phyloP scores from a whole-genome alignment of 2,888 invertebrate species.

The Busseola fusca region DNA sequence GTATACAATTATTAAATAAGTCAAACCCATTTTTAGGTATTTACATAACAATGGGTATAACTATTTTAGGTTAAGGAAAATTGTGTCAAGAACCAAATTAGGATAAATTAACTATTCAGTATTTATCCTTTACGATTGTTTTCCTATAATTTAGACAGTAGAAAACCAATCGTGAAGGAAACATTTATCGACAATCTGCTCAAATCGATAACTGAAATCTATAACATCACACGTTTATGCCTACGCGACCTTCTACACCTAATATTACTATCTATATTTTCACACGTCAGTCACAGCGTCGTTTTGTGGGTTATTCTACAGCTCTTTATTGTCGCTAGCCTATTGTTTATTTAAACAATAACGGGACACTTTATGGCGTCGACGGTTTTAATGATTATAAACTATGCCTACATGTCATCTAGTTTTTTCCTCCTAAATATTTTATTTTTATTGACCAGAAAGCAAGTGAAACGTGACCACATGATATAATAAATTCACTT shows the following conservation, averaged over 20 bases:
- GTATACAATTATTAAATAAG: background rate
- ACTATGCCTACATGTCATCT: constrained; percentile 72
- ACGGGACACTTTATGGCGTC: constrained; percentile 80
- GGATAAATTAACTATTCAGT: background rate
- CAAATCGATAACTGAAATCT: too few relatives aligned
- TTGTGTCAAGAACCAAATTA: background rate
- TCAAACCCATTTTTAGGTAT: background rate
- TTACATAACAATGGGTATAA: too few relatives aligned
- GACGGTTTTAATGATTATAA: constrained; percentile 84
- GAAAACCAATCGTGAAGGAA: too few relatives aligned
- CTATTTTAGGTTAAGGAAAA: background rate
- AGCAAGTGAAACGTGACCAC: constrained; percentile 72
- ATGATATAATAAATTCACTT: constrained; percentile 72
- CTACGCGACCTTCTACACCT: constrained; percentile 52
- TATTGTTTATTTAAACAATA: constrained; percentile 88
- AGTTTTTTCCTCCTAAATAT: constrained; percentile 65
- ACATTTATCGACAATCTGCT: too few relatives aligned
- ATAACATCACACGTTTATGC: constrained; percentile 21
- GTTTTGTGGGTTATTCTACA: constrained; percentile 79
- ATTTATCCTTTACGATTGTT: background rate
- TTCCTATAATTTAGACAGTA: background rate
- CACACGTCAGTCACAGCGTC: constrained; percentile 79
- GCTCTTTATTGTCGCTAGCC: constrained; percentile 79
- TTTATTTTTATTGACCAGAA: constrained; percentile 72
- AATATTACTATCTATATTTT: constrained; percentile 73